phyloP scores from a whole-genome alignment of 2,113 vertebrate genomes.

The Clarias magur region DNA sequence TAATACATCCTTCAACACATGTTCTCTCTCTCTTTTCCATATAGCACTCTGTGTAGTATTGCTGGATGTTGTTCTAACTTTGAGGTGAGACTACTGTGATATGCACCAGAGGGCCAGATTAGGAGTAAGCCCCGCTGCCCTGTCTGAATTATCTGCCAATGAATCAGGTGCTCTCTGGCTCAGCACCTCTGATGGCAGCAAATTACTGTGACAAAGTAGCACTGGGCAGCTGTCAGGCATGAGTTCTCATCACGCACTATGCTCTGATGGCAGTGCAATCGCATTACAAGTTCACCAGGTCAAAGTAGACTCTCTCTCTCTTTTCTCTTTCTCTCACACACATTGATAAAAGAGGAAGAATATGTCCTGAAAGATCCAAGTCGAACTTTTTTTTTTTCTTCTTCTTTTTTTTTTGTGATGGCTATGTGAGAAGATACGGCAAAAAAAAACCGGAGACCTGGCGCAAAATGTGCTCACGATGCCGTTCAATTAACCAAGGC shows the following conservation, averaged over 20 bases:
- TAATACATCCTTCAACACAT: neutral
- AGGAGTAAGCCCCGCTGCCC: slow-evolving; percentile 36
- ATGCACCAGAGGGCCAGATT: slow-evolving; percentile 46
- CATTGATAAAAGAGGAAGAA: neutral
- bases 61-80: slow-evolving; percentile 14
- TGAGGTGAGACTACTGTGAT: slow-evolving; percentile 33
- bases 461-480: neutral
- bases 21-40: neutral
- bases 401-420: neutral
- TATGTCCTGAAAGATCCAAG: slow-evolving; percentile 3
- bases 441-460: neutral
- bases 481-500: neutral
- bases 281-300: slow-evolving; percentile 37
- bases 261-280: slow-evolving; percentile 40
- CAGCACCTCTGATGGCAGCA: slow-evolving; percentile 47
- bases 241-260: slow-evolving; percentile 49
- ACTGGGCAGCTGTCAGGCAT: slow-evolving; percentile 49
- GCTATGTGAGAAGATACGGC: neutral
- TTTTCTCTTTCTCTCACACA: neutral
- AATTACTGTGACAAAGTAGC: slow-evolving; percentile 46
- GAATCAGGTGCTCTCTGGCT: slow-evolving; percentile 41
- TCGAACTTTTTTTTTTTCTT: neutral
- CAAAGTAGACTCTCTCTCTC: slow-evolving; percentile 11
- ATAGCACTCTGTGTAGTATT: neutral
- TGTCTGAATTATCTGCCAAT: slow-evolving; percentile 42